phyloP scores from a whole-genome alignment of 2,113 vertebrate genomes.

The Numida meleagris region DNA sequence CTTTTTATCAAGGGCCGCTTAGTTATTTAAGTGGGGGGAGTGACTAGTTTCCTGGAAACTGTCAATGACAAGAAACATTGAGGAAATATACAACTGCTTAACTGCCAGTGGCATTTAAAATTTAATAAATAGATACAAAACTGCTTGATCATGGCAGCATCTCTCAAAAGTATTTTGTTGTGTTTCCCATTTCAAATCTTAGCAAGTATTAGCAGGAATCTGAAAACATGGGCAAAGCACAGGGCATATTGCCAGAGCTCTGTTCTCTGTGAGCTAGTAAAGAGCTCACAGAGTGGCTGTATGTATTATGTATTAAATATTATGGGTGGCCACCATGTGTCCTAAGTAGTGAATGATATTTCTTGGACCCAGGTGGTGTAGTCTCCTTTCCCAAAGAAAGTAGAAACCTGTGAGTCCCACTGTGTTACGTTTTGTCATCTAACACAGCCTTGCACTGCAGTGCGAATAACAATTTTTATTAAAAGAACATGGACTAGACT shows the following conservation, averaged over 20 bases:
- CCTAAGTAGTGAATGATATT: neutral
- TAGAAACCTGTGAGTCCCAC: neutral
- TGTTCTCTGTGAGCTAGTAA: neutral
- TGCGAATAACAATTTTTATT: neutral
- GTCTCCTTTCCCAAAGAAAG: neutral
- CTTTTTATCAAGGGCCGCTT: too few relatives aligned
- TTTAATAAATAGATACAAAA: constrained; percentile 40
- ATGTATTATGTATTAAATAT: too few relatives aligned
- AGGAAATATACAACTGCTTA: neutral
- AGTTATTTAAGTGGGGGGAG: neutral
- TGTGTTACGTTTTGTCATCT: neutral
- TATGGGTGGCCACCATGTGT: constrained; percentile 7
- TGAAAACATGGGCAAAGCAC: neutral
- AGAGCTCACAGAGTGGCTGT: too few relatives aligned
- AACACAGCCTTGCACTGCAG: neutral
- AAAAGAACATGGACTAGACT: neutral
- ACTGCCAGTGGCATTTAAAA: neutral
- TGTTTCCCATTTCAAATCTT: constrained; percentile 1
- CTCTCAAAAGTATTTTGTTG: neutral
- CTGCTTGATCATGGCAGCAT: neutral
- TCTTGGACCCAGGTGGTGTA: neutral
- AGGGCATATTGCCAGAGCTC: constrained; percentile 13
- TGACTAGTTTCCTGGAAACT: constrained; percentile 27
- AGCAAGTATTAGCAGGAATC: neutral
- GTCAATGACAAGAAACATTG: neutral